Base-by-base conservation (phyloP, 2,888 invertebrate genomes). In the Chymomyza amoena region DNA sequence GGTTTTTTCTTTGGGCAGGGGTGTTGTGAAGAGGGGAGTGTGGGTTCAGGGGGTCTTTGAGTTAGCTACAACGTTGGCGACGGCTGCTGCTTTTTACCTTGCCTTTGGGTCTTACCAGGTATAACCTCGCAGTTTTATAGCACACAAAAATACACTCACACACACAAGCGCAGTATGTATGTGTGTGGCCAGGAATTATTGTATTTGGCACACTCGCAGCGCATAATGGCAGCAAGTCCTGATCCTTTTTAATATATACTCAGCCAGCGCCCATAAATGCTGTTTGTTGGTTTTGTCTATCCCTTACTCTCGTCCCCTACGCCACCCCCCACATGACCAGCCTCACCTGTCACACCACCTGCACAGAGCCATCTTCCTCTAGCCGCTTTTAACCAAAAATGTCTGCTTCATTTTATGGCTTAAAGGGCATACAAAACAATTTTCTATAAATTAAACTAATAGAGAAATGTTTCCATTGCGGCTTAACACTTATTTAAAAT, bases 371-470 rank as follows among this genome's bases (percentile, higher is more conserved):
- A 45, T 45, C 39, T 6, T 45, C 10, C 13, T 10, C 1, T 13
- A 13, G 6, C 10, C 6, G 1, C 39, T 13, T 13, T 45, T 45
- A 45, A 15, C 39, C 39, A 32, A 45, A 45, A 45, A 45, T 45
- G 39, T 15, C 13, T 13, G 39, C 39, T 15, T 45, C 39, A 15
- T 45, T 45, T 45, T 45, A 45, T 45, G 39, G 39, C 20, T 20
- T 51, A 28, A 52, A 28, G 54, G 61, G 60, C 67, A 64, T 72
- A 82, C 86, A 89, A 88, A 86, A 89, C 89, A 87, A 89, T 89
- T 88, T 86, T 75, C 83, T 86, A 89, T 86, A 89, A 89, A 89
- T 86, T 89, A 83, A 87, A 88, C 76, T 81, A 80, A 76, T 83
- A 80, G 85, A 62, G 66, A 57, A 25, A 57, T 25, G 25, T 25